Base-by-base conservation (phyloP, 1,140 invertebrate species). In the Papilio xuthus region DNA sequence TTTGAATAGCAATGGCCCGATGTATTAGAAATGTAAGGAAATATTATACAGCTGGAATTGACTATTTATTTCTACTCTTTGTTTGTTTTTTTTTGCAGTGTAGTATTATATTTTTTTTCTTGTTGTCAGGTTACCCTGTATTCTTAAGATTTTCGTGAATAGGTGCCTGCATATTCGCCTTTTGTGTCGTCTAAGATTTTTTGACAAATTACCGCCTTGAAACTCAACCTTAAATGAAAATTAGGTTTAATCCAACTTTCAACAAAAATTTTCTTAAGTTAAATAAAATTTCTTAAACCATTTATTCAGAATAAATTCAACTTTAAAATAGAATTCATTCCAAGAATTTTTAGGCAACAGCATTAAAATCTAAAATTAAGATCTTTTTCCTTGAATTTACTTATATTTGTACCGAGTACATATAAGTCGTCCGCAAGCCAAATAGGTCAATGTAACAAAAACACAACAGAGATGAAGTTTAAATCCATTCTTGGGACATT, bases 361-460 rank as follows among this genome's bases (percentile, higher is more conserved):
- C 67, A 50, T 73, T 41, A 50, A 73, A 47, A 73, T 73, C 71
- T 73, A 12, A 73, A 73, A 73, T 73, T 73, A 23, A 73, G 42
- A 73, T 73, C 71, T 47, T 23, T 73, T 42, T 6, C 37, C 50
- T 32, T 47, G 41, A 37, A 70, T 69, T 69, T 32, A 4, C 28
- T 69, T 37, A 32, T 13, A 37, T 56, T 56, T 18, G 67, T 37
- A 69, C 1, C 28, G 26, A 26, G 67, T 53, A 69, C 32, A 69
- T 69, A 69, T 69, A 69, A 6, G 53, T 63, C 60, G 26, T 69
- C 6, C 13, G 18, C 28, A 69, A 69, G 71, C 71, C 42, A 73
- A 73, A 42, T 73, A 42, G 71, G 71, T 50, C 71, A 73, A 26
- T 20, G n/a, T 20, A 50, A 50, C 44, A 15, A 41, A 72, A 72